Evolutionary conservation across 2,888 invertebrate genomes (phyloP).

Genomic region (Drosophila ustulata): DNA sequence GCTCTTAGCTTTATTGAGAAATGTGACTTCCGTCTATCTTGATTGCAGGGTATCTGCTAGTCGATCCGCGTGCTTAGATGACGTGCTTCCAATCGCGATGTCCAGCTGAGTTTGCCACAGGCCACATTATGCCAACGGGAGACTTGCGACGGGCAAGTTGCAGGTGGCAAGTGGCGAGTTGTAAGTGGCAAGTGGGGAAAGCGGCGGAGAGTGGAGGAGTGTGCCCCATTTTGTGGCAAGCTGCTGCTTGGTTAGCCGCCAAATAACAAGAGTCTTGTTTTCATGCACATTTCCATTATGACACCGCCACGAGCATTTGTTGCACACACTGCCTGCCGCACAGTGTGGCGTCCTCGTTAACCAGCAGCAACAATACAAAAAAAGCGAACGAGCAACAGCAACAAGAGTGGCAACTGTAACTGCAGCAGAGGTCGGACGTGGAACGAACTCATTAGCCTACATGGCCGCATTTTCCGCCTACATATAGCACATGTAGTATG

Average conservation of each 20-base stretch:
- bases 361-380: conserved; percentile 30
- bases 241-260: conserved; percentile 20
- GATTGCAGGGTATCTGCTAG: background rate
- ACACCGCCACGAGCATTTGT: conserved; percentile 55
- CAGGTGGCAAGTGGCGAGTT: background rate
- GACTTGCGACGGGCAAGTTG: too few relatives aligned
- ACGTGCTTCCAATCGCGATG: background rate
- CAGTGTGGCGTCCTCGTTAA: conserved; percentile 60
- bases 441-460: conserved; percentile 76
- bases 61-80: background rate
- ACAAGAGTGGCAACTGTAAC: conserved; percentile 13
- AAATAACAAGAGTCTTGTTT: conserved; percentile 37
- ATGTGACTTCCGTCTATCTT: too few relatives aligned
- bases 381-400: conserved; percentile 24
- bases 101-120: conserved; percentile 13
- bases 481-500: conserved; percentile 41
- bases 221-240: conserved; percentile 21
- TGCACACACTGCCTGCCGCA: conserved; percentile 29
- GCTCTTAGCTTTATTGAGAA: too few relatives aligned
- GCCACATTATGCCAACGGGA: conserved; percentile 3
- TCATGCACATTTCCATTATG: conserved; percentile 54
- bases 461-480: conserved; percentile 78
- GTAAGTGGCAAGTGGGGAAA: background rate
- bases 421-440: conserved; percentile 6
- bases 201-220: background rate